A percentile compares a stretch with the other conserved stretches of the same genome.
phyloP scores from a whole-genome alignment of 35 echinoderm and acorn worm species.

The Nesometra sesokonis region DNA sequence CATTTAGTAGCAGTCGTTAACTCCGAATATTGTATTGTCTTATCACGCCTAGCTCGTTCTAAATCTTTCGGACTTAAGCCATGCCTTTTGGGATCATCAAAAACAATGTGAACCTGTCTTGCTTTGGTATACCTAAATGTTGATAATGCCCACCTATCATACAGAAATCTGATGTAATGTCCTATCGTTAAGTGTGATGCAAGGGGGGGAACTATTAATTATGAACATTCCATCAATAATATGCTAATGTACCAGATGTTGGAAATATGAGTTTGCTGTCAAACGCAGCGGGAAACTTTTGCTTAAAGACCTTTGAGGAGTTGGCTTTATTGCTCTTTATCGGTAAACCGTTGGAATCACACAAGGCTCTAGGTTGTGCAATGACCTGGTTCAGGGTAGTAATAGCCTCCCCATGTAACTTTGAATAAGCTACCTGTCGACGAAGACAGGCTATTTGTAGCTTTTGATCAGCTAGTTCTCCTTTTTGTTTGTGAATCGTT shows the following conservation, averaged over 20 bases:
- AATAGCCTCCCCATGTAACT: neutral
- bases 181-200: too few relatives aligned
- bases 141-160: neutral
- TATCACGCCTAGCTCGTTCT: constrained; percentile 11
- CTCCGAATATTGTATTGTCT: too few relatives aligned
- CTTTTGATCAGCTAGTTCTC: constrained; percentile 17
- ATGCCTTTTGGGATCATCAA: constrained; percentile 30
- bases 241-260: too few relatives aligned
- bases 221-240: too few relatives aligned
- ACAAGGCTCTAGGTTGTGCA: constrained; percentile 16
- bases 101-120: constrained; percentile 21
- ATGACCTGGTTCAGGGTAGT: constrained; percentile 19
- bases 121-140: neutral
- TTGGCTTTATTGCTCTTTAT: constrained; percentile 3
- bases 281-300: too few relatives aligned
- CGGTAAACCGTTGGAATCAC: constrained; percentile 9
- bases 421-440: constrained; percentile 21
- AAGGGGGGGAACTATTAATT: too few relatives aligned
- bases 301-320: neutral
- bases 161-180: too few relatives aligned
- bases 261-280: too few relatives aligned
- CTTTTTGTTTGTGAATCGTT: neutral
- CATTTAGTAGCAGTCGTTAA: too few relatives aligned
- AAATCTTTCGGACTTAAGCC: constrained; percentile 18
- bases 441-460: constrained; percentile 33